Evolutionary conservation across 2,113 vertebrate species (phyloP), one percentile per base, ranked within the genome.

Genomic region (Haliaeetus leucogaster): DNA sequence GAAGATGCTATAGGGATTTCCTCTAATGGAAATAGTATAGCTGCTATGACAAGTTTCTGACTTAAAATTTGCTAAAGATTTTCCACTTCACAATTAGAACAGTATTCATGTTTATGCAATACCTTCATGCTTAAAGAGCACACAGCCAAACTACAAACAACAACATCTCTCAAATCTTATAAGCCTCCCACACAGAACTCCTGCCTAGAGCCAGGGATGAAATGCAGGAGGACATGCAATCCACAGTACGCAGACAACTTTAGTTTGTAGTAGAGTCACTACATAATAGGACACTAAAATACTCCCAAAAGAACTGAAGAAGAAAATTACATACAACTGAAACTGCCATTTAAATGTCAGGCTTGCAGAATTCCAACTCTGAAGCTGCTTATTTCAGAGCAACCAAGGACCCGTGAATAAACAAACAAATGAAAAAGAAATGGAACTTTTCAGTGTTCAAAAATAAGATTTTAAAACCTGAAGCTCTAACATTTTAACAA

Each of bases 291-390:
- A 81, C 90, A 76, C 72, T 79, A 56, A 97, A 97, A 82, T 25
- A 81, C 72, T 91, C 82, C 90, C 63, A 45, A 70, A 93, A 94
- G 79, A 93, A 83, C 59, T 23, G 47, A 81, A 86, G 83, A 84
- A 89, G 80, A 86, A 93, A 92, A 93, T 76, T 84, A 50, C 86
- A 79, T 25, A 74, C 73, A 95, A 92, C 47, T 68, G 55, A 84
- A 96, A 62, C 72, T 92, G 80, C 92, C 89, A 95, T 92, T 96
- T 93, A 93, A 96, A 95, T 89, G 77, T 93, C 89, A 97, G 77
- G n/a, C 73, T 65, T 71, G 77, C 83, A 91, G 86, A 92, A 92
- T 92, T 90, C 61, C 52, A 72, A 27, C 83, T 93, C 80, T n/a
- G 65, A 90, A 90, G 80, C 61, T 48, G 83, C 61, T 86, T 84